Base-by-base conservation (phyloP, 2,113 vertebrate genomes). In the Eonycteris spelaea region DNA sequence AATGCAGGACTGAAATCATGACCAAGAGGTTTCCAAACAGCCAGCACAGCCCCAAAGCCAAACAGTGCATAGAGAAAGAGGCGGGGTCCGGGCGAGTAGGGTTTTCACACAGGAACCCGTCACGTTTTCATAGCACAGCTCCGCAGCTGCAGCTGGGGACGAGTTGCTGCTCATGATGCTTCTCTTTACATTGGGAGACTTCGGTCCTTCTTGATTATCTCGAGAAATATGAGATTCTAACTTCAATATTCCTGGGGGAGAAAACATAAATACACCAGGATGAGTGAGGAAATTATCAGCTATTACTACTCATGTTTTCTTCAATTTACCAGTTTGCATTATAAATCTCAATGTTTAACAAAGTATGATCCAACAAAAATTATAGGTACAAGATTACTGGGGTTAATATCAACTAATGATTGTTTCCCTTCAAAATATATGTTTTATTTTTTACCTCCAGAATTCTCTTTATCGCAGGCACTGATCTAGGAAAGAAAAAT, bases 11-110 rank as follows among this genome's bases (percentile, higher is more conserved):
- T 2, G 95, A 90, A 67, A 74, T 84, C 87, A 97, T 45, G 38
- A 94, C 93, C 70, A 96, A 63, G 21, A 45, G 95, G 87, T 95
- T 97, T 67, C 95, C 96, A 61, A 92, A 77, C n/a, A 96, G 95
- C 45, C 40, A 96, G 83, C 35, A 61, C 2, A 67, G 67, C 13
- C 11, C 86, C 96, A n/a, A 15, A 87, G 43, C 89, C 82, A 9
- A 90, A 96, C 28, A 85, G 26, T 5, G 13, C 0, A 45, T 93
- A 97, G 1, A 97, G 97, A 30, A 92, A 13, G 18, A 94, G 9
- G 1, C 65, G 26, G 38, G 70, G 43, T 3, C 35, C 45, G 0
- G 51, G 51, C 0, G 80, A 87, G 48, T 75, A 94, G 45, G 89
- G 3, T 53, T 88, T 79, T 95, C 67, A 91, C 18, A 24, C 74